A percentile compares a stretch with the other conserved stretches of the same genome.
phyloP scores from a whole-genome alignment of 2,113 vertebrate genomes.

The Arothron firmamentum region DNA sequence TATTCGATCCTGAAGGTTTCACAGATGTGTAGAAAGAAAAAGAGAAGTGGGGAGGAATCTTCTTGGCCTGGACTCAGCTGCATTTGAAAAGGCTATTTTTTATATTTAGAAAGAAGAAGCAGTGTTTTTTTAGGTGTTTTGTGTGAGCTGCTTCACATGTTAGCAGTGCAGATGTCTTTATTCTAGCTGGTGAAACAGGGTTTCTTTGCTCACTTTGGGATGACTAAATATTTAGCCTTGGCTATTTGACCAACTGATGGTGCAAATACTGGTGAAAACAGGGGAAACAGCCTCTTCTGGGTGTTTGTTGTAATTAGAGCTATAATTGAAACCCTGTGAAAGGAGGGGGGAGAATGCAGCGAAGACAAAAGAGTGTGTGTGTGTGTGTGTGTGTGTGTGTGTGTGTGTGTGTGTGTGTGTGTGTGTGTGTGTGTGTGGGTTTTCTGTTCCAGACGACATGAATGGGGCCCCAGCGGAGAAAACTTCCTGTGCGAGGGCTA shows the following conservation, averaged over 20 bases:
- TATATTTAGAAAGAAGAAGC: not conserved
- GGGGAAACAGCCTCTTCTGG: constrained; percentile 16
- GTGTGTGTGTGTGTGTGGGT: constrained; percentile 46
- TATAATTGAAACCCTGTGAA: constrained; percentile 54
- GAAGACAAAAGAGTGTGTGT: constrained; percentile 37
- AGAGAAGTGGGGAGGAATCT: too few relatives aligned
- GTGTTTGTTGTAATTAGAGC: constrained; percentile 63
- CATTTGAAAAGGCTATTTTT: too few relatives aligned
- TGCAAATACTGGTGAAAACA: not conserved
- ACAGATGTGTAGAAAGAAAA: too few relatives aligned
- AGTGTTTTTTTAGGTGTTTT: not conserved
- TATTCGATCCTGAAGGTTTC: too few relatives aligned
- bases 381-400: constrained; percentile 35
- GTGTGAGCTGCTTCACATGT: not conserved
- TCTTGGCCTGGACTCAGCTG: too few relatives aligned
- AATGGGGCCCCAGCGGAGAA: constrained; percentile 66
- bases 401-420: constrained; percentile 45
- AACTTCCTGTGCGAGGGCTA: constrained; percentile 74
- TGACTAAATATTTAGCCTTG: not conserved
- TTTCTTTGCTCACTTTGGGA: too few relatives aligned
- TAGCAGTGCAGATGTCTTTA: not conserved
- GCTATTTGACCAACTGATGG: not conserved
- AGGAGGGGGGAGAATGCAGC: constrained; percentile 43
- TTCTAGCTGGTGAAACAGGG: too few relatives aligned
- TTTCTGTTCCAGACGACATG: constrained; percentile 70